These are phyloP conservation scores for Drosophila sp. DNA, from an alignment of 1,140 invertebrate species.

Conservation along the genomic window DNA sequence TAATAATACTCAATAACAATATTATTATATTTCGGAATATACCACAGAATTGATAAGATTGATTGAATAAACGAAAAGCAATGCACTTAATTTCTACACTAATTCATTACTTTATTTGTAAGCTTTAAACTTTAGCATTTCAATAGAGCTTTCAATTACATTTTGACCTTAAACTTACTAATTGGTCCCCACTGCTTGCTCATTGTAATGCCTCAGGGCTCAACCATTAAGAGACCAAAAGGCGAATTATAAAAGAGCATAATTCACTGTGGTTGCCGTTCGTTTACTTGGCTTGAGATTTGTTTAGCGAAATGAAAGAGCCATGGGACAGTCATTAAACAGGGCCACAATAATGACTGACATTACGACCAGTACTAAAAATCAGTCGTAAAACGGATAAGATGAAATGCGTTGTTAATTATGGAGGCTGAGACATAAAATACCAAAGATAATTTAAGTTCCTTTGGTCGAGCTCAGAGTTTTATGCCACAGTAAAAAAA, in stretches of 20 bases:
- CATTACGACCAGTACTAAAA: constrained; percentile 70
- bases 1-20: too few relatives aligned
- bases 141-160: constrained; percentile 38
- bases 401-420: constrained; percentile 48
- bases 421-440: constrained; percentile 38
- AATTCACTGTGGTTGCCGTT: constrained; percentile 55
- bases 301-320: constrained; percentile 11
- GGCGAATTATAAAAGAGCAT: constrained; percentile 62
- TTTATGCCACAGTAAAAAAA: too few relatives aligned
- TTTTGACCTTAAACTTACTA: constrained; percentile 31
- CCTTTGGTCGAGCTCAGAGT: too few relatives aligned
- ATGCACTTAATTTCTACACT: constrained; percentile 6
- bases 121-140: constrained; percentile 21
- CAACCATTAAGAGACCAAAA: constrained; percentile 60
- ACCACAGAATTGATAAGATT: too few relatives aligned
- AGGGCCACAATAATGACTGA: constrained; percentile 64
- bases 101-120: constrained; percentile 23
- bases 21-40: too few relatives aligned
- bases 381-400: constrained; percentile 69
- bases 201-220: constrained; percentile 24
- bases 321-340: constrained; percentile 58
- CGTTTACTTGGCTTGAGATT: constrained; percentile 24
- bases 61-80: too few relatives aligned
- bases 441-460: constrained; percentile 1
- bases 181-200: constrained; percentile 36